Base-by-base conservation (phyloP, 2,797 vertebrate genomes). In the Botia almorhae region DNA sequence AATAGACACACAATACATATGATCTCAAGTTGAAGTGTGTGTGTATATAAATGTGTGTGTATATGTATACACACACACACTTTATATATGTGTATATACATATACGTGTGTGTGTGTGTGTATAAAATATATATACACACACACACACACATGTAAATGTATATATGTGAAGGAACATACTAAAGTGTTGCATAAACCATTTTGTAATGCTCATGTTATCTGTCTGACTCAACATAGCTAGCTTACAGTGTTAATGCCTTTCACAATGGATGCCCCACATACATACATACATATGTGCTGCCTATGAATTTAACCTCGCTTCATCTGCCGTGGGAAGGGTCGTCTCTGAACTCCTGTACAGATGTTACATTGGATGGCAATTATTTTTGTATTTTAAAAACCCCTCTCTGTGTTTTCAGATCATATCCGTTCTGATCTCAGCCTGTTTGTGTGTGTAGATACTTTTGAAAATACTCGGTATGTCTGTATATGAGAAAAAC, bases 361-460 rank as follows among this genome's bases (percentile, higher is more conserved):
- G 53, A 78, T 64, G 68, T 71, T 71, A 26, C 53, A 71, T 71
- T 51, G 21, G 46, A 78, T 70, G 17, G 4, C 56, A 2, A 12
- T 63, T 33, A 33, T 61, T 51, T 29, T 29, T 26, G 23, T 79
- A 79, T 79, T 79, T 79, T 71, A 13, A 8, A 78, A 53, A 70
- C 17, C 23, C 43, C 33, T 65, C 23, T 13, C 19, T 55, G 43
- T 78, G 43, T 80, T 73, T 61, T 60, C 19, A 65, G 79, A 10
- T 2, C 55, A 11, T 68, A 67, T 74, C 56, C 72, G 67, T 80
- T 19, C 16, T 23, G 69, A 75, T 33, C 14, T 81, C n/a, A 81
- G 77, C 82, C 60, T 33, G 7, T 82, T 83, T 63, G 84, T 88
- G 74, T 90, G 85, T 90, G 76, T 87, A 85, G 84, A 69, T 80